Base-by-base conservation (phyloP, 23 tunicate species). In the Halocynthia roretzi region DNA sequence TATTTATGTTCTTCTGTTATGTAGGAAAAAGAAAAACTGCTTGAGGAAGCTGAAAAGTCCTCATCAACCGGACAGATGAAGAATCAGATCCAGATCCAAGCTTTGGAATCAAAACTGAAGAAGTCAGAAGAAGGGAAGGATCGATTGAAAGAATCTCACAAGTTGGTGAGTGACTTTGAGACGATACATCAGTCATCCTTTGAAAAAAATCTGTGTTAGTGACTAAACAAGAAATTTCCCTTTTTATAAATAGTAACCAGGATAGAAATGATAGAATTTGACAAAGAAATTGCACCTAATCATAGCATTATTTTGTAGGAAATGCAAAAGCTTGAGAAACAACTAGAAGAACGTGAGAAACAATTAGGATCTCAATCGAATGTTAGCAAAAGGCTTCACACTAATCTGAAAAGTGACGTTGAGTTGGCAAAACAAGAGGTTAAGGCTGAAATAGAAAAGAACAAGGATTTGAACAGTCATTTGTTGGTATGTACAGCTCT, bases 31-130 rank as follows among this genome's bases (percentile, higher is more conserved):
- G 50, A 70, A 21, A 71, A 23, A 8, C 71, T 71, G 50, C 22
- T 81, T 52, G 17, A 78, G 18, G 71, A 73, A 8, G 55, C 57
- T 10, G 78, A 81, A 40, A 72, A 72, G 31, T n/a, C 48, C 31
- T 53, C 78, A 5, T 53, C 63, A 20, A 22, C 71, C 6, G 72
- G 67, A 7, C 19, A 54, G 8, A 19, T 81, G 8, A 81, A 72
- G 56, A 56, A 55, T 15, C 22, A 75, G 6, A 50, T 72, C 14
- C 78, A 81, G 7, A 48, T 50, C 52, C 78, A 62, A 58, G 85
- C 78, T 7, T 23, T 72, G 22, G 78, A 61, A 9, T 51, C 44
- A 6, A 71, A 81, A 61, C 54, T 81, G 11, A 58, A 44, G 14
- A 61, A 63, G 17, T 8, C 57, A 44, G 78, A 81, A 48, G 22